Base-by-base conservation (phyloP, 1,140 invertebrate genomes). In the Eurosta solidaginis region DNA sequence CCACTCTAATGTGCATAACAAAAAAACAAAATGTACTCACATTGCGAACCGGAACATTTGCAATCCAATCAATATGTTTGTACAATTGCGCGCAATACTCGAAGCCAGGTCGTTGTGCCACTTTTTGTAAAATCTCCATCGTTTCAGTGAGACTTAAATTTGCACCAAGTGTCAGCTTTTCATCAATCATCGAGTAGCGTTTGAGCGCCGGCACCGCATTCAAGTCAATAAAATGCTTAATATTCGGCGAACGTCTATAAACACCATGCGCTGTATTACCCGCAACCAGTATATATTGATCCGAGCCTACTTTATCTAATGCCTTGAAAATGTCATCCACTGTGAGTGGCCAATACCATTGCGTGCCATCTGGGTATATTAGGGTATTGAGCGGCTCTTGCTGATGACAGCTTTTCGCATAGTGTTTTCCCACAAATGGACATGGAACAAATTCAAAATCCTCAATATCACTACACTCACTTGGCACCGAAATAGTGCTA, bases 31-130 rank as follows among this genome's bases (percentile, higher is more conserved):
- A 14, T 5, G 6, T 45, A 78, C 83, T 82, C 63, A 87, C 93
- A 89, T 94, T 94, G 84, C 93, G 89, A 1, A 95, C 91, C 6
- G 93, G 91, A 6, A 93, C 89, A 87, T 92, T 92, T 2, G 93
- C 93, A 74, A 94, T 91, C 29, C 93, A 84, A 81, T 94, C 92
- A 59, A 94, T 88, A 81, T 91, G 90, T 0, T 89, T 78, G 81
- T 88, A 85, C 33, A 91, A 83, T n/a, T 88, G 80, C 5, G 83
- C 78, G 29, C 90, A 81, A 79, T 92, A 92, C 45, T 83, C 80
- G 80, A 91, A 92, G 42, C 90, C 88, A 0, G 88, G 81, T 25
- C 85, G 86, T 36, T 87, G 88, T 1, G 90, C 86, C 14, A 89
- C 87, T 50, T 89, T 88, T 1, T 89, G 84, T 77, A 94, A 92